Evolutionary conservation across 2,113 vertebrate genomes (phyloP).

Genomic region (Rhea pennata): DNA sequence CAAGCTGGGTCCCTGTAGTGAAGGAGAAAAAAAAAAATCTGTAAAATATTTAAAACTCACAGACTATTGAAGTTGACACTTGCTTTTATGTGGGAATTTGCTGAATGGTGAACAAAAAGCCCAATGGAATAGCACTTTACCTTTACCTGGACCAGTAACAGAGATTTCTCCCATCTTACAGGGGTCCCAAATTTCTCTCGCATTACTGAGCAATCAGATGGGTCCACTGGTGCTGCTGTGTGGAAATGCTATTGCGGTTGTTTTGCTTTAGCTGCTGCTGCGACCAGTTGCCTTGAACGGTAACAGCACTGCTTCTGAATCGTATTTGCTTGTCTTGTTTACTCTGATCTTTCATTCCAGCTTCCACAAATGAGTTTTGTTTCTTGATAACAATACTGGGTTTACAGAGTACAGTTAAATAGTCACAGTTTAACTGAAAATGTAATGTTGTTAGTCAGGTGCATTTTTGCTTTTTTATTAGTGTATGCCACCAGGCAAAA

Average conservation of each 20-base stretch:
- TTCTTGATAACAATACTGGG: neutral
- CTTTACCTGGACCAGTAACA: neutral
- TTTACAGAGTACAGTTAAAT: neutral
- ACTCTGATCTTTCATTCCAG: neutral
- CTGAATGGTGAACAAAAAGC: neutral
- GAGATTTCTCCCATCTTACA: neutral
- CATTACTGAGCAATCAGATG: neutral
- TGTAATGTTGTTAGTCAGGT: neutral
- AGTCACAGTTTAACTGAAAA: neutral
- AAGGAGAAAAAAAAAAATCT: neutral
- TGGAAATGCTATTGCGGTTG: neutral
- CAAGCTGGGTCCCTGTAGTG: neutral
- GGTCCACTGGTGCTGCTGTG: neutral
- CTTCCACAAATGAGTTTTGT: neutral
- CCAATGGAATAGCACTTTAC: neutral
- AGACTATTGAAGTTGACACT: neutral
- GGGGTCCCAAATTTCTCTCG: neutral
- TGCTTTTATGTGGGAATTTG: neutral
- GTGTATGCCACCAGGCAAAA: neutral
- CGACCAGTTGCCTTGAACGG: rapidly evolving
- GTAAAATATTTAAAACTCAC: neutral
- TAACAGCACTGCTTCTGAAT: neutral
- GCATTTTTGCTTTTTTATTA: neutral
- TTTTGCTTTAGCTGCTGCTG: neutral
- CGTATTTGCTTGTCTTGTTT: neutral